phyloP scores from a whole-genome alignment of 2,888 invertebrate species.

The Lottia scabra region DNA sequence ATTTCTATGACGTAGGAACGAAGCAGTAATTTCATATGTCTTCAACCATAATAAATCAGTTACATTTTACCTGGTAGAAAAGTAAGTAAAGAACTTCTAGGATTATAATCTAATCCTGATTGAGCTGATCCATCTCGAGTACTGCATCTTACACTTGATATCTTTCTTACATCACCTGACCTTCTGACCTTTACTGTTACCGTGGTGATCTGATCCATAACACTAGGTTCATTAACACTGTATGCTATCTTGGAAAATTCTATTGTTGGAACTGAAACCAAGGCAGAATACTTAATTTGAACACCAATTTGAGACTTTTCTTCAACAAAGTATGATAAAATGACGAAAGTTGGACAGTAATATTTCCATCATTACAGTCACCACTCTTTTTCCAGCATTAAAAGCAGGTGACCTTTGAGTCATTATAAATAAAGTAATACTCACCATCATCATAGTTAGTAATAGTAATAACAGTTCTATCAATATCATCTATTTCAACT shows the following conservation, averaged over 20 bases:
- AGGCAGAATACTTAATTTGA: too few species aligned
- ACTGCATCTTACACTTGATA: conserved; percentile 60
- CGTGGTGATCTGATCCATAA: conserved; percentile 44
- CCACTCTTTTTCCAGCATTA: too few species aligned
- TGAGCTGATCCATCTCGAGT: conserved; percentile 68
- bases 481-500: conserved; percentile 55
- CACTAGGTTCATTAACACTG: conserved; percentile 60
- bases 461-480: conserved; percentile 59
- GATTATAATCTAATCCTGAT: conserved; percentile 66
- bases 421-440: conserved; percentile 15
- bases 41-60: too few species aligned
- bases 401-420: too few species aligned
- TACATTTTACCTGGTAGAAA: conserved; percentile 59
- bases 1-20: too few species aligned
- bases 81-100: conserved; percentile 59
- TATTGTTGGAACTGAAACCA: conserved; percentile 54
- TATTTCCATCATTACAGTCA: too few species aligned
- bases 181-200: conserved; percentile 57
- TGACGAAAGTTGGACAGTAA: too few species aligned
- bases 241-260: conserved; percentile 60
- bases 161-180: conserved; percentile 57
- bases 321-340: too few species aligned
- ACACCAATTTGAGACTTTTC: too few species aligned
- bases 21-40: too few species aligned
- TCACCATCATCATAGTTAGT: conserved; percentile 67